These are phyloP conservation scores for Tadarida brasiliensis DNA, from an alignment of 2,797 vertebrate species.

Conservation along the genomic window DNA sequence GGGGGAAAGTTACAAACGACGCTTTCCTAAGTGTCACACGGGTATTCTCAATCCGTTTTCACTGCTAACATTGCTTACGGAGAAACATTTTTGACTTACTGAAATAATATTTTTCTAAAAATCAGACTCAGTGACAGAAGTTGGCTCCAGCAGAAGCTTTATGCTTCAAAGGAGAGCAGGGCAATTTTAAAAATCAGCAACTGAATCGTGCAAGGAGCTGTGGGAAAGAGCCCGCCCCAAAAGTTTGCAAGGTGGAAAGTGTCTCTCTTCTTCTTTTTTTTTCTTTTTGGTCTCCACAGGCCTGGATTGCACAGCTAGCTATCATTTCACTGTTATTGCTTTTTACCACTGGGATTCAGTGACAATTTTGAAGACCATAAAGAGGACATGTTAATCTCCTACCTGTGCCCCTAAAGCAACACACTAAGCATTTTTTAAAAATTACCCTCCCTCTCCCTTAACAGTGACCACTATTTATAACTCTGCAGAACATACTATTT, in stretches of 20 bases:
- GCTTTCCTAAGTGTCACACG: too few species aligned
- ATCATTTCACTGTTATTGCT: slow-evolving; percentile 61
- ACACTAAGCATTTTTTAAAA: slow-evolving; percentile 74
- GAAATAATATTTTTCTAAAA: not conserved
- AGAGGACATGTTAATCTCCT: slow-evolving; percentile 69
- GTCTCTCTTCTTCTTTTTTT: not conserved
- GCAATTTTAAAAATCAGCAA: not conserved
- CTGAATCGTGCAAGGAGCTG: not conserved
- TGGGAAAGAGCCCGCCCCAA: not conserved
- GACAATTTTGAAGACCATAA: slow-evolving; percentile 80
- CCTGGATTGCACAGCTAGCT: slow-evolving; percentile 26
- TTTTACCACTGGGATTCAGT: slow-evolving; percentile 67
- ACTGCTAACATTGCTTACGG: not conserved
- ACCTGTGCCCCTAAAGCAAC: slow-evolving; percentile 67
- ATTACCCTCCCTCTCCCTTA: slow-evolving; percentile 66
- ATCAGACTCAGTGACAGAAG: not conserved
- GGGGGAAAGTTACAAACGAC: not conserved
- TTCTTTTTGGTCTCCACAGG: not conserved
- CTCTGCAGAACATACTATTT: slow-evolving; percentile 66
- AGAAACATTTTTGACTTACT: not conserved
- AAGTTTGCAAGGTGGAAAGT: not conserved
- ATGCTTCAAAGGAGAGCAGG: not conserved
- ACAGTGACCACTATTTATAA: slow-evolving; percentile 78
- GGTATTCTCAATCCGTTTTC: not conserved
- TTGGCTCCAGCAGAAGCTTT: not conserved